Percentiles rank a stretch among this genome's conserved stretches.
phyloP scores from a whole-genome alignment of 2,113 vertebrate species.

The sheep (Ovis aries) region DNA sequence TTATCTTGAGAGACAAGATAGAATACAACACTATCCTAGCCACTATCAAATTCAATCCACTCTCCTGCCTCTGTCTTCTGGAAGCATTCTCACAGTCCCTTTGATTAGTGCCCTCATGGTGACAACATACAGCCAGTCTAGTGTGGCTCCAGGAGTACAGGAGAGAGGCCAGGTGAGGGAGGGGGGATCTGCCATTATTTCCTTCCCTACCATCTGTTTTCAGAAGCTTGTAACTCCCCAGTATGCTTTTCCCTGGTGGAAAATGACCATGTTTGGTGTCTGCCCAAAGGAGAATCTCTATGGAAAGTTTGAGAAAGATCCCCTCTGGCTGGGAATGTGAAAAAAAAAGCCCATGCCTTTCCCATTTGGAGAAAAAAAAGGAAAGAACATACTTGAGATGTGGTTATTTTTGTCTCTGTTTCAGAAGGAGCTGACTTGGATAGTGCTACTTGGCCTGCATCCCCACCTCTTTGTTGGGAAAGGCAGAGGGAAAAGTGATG shows the following conservation, averaged over 20 bases:
- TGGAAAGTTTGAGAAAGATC: slow-evolving; percentile 74
- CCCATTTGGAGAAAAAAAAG: slow-evolving; percentile 52
- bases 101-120: neutral
- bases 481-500: neutral
- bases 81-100: neutral
- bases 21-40: neutral
- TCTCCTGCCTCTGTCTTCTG: neutral
- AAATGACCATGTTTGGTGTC: slow-evolving; percentile 74
- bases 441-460: slow-evolving; percentile 27
- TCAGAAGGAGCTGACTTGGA: slow-evolving; percentile 53
- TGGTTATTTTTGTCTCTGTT: slow-evolving; percentile 69
- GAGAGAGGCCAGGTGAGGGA: neutral
- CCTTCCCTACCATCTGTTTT: neutral
- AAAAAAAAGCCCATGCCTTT: slow-evolving; percentile 68
- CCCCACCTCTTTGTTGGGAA: slow-evolving; percentile 34
- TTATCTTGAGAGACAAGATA: neutral
- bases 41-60: neutral
- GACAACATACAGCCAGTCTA: neutral
- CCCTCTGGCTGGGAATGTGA: slow-evolving; percentile 68
- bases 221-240: neutral
- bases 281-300: slow-evolving; percentile 64
- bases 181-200: neutral
- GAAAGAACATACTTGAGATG: slow-evolving; percentile 60
- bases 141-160: neutral
- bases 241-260: slow-evolving; percentile 41